Evolutionary conservation across 1,140 invertebrate genomes (phyloP), one percentile per base, ranked within the genome.

Genomic region (Penaeus chinensis): DNA sequence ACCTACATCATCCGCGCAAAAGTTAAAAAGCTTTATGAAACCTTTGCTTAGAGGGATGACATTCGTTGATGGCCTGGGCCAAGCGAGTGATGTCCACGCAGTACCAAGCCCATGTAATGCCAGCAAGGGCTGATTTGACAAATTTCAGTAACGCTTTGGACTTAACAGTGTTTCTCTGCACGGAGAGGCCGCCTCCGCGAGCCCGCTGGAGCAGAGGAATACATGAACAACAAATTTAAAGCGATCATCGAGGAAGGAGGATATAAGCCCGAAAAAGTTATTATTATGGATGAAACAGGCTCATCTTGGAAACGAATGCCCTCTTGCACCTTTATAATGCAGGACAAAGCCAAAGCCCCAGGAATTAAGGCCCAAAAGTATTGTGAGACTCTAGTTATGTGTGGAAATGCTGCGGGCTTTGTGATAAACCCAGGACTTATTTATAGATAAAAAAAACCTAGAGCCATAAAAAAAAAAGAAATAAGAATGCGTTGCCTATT

Each of bases 371-470:
- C 69, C 69, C 18, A 71, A 22, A 71, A 71, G 22, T 0, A 71
- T 71, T 2, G 22, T 18, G 0, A 27, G 16, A 71, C 19, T n/a
- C 18, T 47, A 5, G n/a, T 79, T 10, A 54, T 47, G 77, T 42
- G 77, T n/a, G 65, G 22, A 69, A 69, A 69, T 69, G 65, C 65
- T 69, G 11, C 65, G 4, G 65, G 32, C 2, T 79, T 79, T 47
- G 54, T 79, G 32, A 79, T 79, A 42, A 79, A 79, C 1, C 77
- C 77, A 79, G 77, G 27, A 37, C 77, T 79, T 79, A 79, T 79
- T 42, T 79, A 79, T 8, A 79, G 47, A 37, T 79, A 0, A 10
- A 79, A 79, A 42, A 79, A 42, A 0, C 8, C n/a, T 16, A n/a
- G n/a, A 32, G 7, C 69, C 69, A 1, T 24, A 18, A 24, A 71